Evolutionary conservation across 2,113 vertebrate species (phyloP), one percentile per base, ranked within the genome.

Genomic region (Amia ocellicauda): DNA sequence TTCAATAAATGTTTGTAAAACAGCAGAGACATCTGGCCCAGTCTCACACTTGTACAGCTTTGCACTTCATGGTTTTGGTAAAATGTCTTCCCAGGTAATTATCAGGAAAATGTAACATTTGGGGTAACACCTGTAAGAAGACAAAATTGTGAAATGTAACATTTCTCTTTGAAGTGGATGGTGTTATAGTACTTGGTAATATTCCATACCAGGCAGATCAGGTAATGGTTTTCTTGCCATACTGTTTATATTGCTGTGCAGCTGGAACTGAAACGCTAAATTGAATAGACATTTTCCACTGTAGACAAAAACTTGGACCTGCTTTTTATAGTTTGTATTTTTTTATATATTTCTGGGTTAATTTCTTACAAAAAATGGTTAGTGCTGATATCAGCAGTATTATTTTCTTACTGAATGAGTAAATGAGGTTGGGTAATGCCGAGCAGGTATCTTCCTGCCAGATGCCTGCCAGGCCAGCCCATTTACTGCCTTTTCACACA

Each of bases 281-380:
- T 80, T 67, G 75, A 78, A 74, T 76, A 66, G 43, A 80, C 68
- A 83, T 87, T 88, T 88, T 88, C 86, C 85, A 68, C 76, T 86
- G 80, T 82, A 84, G 68, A 65, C 58, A 81, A 75, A 77, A 66
- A 78, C 73, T 83, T 85, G 84, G 86, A 83, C 77, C 65, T 64
- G 71, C 27, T 20, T 86, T 88, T 88, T 86, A 88, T 83, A 69
- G 83, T 61, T 77, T 73, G 84, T 81, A 78, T 84, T 84, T 69
- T 77, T 79, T 76, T 78, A 78, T 73, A n/a, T n/a, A 81, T 83
- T 85, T 83, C 82, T 74, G 68, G 69, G 82, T 84, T 74, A 76
- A 81, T 82, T 74, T 72, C 75, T 65, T 72, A 74, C 68, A 69
- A 63, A 78, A 69, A 73, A 66, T 69, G 73, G 67, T 72, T 77